Evolutionary conservation across 2,888 invertebrate genomes (phyloP), one percentile per base, ranked within the genome.

Genomic region (Galeruca laticollis): DNA sequence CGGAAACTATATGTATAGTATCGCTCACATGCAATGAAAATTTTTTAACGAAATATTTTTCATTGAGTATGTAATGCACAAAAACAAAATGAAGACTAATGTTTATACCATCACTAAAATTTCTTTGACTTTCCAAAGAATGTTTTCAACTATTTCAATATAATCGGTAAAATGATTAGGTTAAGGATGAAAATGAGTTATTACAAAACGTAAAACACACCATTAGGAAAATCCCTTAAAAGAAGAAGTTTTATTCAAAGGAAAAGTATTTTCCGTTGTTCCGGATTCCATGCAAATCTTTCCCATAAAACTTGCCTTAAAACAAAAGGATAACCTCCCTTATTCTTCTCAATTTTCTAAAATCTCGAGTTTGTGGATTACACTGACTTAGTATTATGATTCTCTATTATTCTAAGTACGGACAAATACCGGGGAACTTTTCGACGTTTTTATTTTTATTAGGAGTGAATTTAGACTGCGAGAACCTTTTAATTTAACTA

Each of bases 281-380:
- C 21, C 18, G 20, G 20, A 59, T 35, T 20, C 35, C 37, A 37
- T 37, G 60, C 43, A 43, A 60, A 60, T 60, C 47, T 47, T 26
- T 26, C 5, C 47, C 18, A 60, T 60, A 60, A 60, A 60, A 60
- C 31, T 47, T 60, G 33, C 35, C 31, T 57, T 43, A 43, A 60
- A 60, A 60, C 60, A 60, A 60, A 26, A 47, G 60, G 40, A 60
- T 60, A 60, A 57, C 18, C 56, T 57, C 33, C 43, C 60, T 21
- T 43, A 60, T 60, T 60, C 59, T 59, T 18, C 60, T 26, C 60
- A 60, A 26, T 60, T 60, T 60, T 60, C 60, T 60, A 60, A 60
- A 60, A 43, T 43, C 60, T 26, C 26, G 18, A 43, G 43, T 60
- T 40, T 43, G n/a, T 26, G 60, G 60, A 60, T 60, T 60, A 60